These are phyloP conservation scores for Machaerirhynchus nigripectus DNA, from an alignment of 2,113 vertebrate genomes.

Conservation along the genomic window DNA sequence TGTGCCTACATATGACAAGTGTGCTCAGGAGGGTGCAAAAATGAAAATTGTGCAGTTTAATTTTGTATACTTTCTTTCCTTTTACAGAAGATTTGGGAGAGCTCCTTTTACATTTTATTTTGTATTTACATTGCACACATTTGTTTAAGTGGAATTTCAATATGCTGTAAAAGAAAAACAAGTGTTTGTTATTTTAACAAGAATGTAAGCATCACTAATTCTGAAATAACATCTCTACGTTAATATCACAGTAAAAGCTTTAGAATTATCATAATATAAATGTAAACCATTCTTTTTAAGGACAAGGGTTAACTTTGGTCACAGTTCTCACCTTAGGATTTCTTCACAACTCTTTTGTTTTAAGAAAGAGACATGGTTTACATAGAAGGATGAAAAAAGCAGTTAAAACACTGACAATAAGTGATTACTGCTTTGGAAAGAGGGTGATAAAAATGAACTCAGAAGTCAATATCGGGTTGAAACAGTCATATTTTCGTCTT, in stretches of 20 bases:
- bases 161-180: constrained; percentile 11
- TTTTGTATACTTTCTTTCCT: neutral
- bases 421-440: neutral
- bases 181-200: neutral
- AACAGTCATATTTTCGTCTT: neutral
- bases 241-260: neutral
- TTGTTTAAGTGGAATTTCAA: neutral
- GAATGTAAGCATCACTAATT: neutral
- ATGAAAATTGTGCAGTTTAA: neutral
- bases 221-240: neutral
- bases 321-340: neutral
- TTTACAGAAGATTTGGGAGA: neutral
- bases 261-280: neutral
- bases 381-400: neutral
- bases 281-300: neutral
- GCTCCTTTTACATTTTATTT: neutral
- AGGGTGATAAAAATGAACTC: neutral
- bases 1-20: constrained; percentile 3
- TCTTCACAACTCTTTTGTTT: neutral
- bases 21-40: neutral
- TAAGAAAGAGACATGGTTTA: neutral
- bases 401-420: neutral
- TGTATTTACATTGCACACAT: neutral
- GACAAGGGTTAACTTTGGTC: neutral
- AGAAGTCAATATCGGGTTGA: neutral